Base-by-base conservation (phyloP, 2,888 invertebrate genomes). In the Oithona nana region DNA sequence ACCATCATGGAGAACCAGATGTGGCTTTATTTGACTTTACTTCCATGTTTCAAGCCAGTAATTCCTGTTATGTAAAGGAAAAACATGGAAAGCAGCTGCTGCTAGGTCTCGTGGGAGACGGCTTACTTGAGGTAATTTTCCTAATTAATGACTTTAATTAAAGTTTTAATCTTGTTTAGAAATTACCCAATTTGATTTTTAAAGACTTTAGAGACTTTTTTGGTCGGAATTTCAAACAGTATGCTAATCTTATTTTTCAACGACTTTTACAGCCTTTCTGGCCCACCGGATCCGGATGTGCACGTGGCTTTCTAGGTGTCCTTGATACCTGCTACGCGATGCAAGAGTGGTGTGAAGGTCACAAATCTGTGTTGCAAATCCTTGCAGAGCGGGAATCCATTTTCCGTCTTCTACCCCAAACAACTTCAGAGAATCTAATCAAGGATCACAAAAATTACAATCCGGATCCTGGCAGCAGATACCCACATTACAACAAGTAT, bases 21-120 rank as follows among this genome's bases (percentile, higher is more conserved):
- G 75, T 78, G 1, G 76, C 78, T 61, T 73, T 79, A 71, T 79
- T 79, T 70, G 78, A 79, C 68, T 79, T 79, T 69, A 79, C 79
- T 0, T 75, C 76, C 39, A 73, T 79, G 71, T 78, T 74, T 69
- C 73, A 75, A 24, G 75, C 78, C 0, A 75, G 75, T 66, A 75
- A 76, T 68, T 73, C 77, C 2, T 73, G 72, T 48, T 66, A 76
- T 31, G 71, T 76, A 2, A 66, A 76, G 1, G 74, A 77, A 66
- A 70, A 73, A 55, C 68, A 71, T 49, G 75, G 74, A 0, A 70
- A 73, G 64, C 71, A 71, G 61, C 69, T 79, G 3, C 67, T 79
- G 11, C 69, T 75, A 66, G 73, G 71, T 16, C 70, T 79, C 30
- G 76, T 77, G 24, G 78, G 78, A 1, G 78, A 78, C 69, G 75